Percentiles rank a stretch among this genome's conserved stretches.
These are phyloP conservation scores for Ctenomys sociabilis DNA, from an alignment of 2,113 vertebrate species.

Conservation along the genomic window DNA sequence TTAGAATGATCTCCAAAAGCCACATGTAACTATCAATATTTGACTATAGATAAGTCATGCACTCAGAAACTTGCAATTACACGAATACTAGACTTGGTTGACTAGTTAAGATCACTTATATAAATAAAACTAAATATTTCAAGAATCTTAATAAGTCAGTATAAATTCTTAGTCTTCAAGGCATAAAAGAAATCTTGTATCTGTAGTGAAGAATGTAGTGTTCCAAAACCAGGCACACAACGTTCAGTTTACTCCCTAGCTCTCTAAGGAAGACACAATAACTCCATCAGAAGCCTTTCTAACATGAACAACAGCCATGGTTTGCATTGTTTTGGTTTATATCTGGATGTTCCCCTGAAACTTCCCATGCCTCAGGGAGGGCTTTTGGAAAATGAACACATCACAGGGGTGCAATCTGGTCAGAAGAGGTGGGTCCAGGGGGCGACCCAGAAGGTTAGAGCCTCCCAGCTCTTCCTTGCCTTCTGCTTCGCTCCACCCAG, in stretches of 20 bases:
- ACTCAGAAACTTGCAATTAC: neutral
- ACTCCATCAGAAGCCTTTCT: neutral
- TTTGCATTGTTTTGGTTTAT: neutral
- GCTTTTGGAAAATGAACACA: neutral
- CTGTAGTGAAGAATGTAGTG: neutral
- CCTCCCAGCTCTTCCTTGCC: neutral
- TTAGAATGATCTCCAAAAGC: conserved; percentile 32
- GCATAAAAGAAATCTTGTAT: neutral
- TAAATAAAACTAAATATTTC: neutral
- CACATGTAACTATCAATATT: neutral
- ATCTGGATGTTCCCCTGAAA: neutral
- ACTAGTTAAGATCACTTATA: neutral
- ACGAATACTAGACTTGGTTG: neutral
- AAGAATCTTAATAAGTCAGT: neutral
- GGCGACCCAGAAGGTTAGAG: neutral
- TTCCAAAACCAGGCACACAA: neutral
- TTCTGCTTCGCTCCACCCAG: neutral
- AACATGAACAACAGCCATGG: neutral
- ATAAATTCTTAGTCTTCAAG: neutral
- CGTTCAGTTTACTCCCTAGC: neutral
- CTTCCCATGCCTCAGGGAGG: neutral
- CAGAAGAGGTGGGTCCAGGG: neutral
- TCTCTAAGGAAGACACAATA: neutral
- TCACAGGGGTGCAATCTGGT: neutral
- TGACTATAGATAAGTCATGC: neutral